Evolutionary conservation across 2,888 invertebrate genomes (phyloP).

Genomic region (Coleophora deauratella): DNA sequence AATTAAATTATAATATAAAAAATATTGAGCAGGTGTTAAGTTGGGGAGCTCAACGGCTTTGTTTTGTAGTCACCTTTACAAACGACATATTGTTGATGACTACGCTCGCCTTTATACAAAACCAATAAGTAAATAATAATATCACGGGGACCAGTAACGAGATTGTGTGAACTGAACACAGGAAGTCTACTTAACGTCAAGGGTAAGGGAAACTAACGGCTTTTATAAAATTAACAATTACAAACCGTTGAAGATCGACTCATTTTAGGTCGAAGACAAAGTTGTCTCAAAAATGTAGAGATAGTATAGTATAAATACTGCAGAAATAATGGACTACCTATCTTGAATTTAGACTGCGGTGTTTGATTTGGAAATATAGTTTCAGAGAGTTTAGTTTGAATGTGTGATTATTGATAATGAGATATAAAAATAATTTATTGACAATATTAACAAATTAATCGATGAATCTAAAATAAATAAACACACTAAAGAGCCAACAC

Average conservation of each 20-base stretch:
- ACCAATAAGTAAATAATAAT: slow-evolving; percentile 69
- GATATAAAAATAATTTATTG: too few species aligned
- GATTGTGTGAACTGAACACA: slow-evolving; percentile 62
- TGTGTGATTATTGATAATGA: too few species aligned
- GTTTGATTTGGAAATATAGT: too few species aligned
- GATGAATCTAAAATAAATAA: neutral
- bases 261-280: neutral
- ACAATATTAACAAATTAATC: too few species aligned
- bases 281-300: neutral
- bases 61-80: slow-evolving; percentile 69
- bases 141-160: slow-evolving; percentile 52
- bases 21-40: slow-evolving; percentile 59
- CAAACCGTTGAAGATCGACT: neutral
- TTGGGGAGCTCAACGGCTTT: slow-evolving; percentile 59
- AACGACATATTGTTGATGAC: slow-evolving; percentile 68
- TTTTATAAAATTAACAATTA: neutral
- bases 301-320: too few species aligned
- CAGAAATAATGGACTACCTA: too few species aligned
- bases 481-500: slow-evolving; percentile 1
- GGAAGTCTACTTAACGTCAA: slow-evolving; percentile 56
- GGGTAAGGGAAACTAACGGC: slow-evolving; percentile 29
- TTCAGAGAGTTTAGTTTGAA: too few species aligned
- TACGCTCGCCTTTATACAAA: slow-evolving; percentile 57
- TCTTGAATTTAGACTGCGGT: neutral
- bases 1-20: slow-evolving; percentile 33